Evolutionary conservation across 2,888 invertebrate genomes (phyloP).

Genomic region (Acanthopleura granulata): DNA sequence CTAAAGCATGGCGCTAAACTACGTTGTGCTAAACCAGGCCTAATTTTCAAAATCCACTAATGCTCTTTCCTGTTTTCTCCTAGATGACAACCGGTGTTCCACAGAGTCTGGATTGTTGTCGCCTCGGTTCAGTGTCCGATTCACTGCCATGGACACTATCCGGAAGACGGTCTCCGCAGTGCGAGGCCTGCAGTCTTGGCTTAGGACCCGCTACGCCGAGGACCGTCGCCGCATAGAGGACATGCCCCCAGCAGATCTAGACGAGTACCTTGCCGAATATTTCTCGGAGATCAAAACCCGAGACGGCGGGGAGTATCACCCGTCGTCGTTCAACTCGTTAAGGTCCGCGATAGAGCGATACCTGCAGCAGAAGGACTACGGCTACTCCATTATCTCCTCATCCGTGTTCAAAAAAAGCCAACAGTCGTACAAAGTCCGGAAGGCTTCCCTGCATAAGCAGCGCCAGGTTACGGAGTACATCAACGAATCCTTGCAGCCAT

Average conservation of each 20-base stretch:
- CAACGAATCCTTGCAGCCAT: no score
- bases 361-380: not conserved
- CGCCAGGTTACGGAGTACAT: no score
- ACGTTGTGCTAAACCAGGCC: no score
- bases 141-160: not conserved
- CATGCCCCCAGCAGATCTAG: not conserved
- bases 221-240: not conserved
- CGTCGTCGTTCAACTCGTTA: slow-evolving; percentile 1
- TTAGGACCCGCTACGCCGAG: not conserved
- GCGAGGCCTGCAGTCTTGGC: not conserved
- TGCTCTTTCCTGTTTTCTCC: no score
- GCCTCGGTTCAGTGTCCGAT: not conserved
- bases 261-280: not conserved
- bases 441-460: not conserved
- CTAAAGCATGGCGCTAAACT: no score
- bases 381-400: not conserved
- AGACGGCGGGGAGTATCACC: slow-evolving; percentile 7
- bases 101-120: no score
- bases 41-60: no score
- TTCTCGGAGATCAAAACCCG: not conserved
- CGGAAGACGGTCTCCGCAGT: not conserved
- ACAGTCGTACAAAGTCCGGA: not conserved
- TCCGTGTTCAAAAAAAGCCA: not conserved
- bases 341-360: not conserved
- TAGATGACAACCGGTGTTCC: no score